phyloP scores from a whole-genome alignment of 2,888 invertebrate species.

The Nymphalis c-album region DNA sequence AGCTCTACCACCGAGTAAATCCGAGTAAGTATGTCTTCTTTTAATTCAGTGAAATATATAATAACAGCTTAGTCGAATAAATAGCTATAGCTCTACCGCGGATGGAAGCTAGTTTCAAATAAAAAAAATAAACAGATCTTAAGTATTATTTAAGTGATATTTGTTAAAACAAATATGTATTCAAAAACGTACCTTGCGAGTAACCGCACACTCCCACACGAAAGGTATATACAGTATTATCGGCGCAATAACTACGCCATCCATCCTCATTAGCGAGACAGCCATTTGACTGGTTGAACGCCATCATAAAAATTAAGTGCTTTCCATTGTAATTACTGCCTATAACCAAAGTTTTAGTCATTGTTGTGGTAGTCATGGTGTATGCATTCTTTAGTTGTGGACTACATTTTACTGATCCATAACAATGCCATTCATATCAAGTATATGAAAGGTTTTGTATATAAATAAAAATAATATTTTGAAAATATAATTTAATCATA shows the following conservation, averaged over 20 bases:
- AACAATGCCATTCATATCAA: not conserved
- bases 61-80: too few relatives aligned
- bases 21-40: too few relatives aligned
- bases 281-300: slow-evolving; percentile 23
- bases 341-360: slow-evolving; percentile 2
- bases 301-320: slow-evolving; percentile 26
- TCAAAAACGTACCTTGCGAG: not conserved
- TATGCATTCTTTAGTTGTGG: not conserved
- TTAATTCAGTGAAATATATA: too few relatives aligned
- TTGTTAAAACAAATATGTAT: not conserved
- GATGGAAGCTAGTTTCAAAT: not conserved
- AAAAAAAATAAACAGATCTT: not conserved
- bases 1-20: too few relatives aligned
- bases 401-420: not conserved
- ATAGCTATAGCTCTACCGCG: too few relatives aligned
- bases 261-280: slow-evolving; percentile 32
- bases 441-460: too few relatives aligned
- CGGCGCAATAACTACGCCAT: slow-evolving; percentile 27
- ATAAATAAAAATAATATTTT: too few relatives aligned
- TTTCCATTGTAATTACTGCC: slow-evolving; percentile 21
- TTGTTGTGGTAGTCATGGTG: not conserved
- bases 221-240: slow-evolving; percentile 10
- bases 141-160: not conserved
- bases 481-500: too few relatives aligned
- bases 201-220: slow-evolving; percentile 15